phyloP scores from a whole-genome alignment of 1,140 invertebrate genomes.

The Popillia japonica region DNA sequence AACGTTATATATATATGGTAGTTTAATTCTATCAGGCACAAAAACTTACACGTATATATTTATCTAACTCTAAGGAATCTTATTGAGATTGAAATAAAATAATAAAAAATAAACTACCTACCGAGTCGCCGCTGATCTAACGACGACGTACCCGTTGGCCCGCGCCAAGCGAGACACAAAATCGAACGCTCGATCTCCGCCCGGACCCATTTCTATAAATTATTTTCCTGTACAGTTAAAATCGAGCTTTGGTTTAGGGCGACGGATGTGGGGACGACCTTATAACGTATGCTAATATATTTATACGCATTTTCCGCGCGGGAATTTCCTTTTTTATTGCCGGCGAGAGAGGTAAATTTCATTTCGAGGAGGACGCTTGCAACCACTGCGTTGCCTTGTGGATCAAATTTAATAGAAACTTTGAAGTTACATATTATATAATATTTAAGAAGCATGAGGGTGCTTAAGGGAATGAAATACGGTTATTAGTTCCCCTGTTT shows the following conservation, averaged over 20 bases:
- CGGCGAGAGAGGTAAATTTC: not conserved
- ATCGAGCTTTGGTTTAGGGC: not conserved
- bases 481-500: slow-evolving; percentile 24
- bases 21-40: no score
- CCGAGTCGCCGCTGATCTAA: no score
- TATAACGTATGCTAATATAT: slow-evolving; percentile 32
- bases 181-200: not conserved
- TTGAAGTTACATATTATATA: slow-evolving; percentile 15
- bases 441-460: slow-evolving; percentile 11
- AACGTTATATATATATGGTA: no score
- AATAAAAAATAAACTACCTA: no score
- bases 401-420: slow-evolving; percentile 14
- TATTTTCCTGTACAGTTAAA: slow-evolving; percentile 5
- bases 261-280: not conserved
- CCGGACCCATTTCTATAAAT: not conserved
- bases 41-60: not conserved
- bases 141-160: not conserved
- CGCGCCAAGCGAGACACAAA: not conserved
- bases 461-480: slow-evolving; percentile 8
- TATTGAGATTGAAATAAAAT: no score
- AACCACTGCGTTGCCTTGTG: not conserved
- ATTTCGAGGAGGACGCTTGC: not conserved
- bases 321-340: slow-evolving; percentile 20
- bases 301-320: slow-evolving; percentile 26
- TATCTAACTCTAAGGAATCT: no score